Percentiles rank a stretch among this genome's conserved stretches.
Evolutionary conservation across 1,140 invertebrate species (phyloP).

Genomic region (Listronotus bonariensis): DNA sequence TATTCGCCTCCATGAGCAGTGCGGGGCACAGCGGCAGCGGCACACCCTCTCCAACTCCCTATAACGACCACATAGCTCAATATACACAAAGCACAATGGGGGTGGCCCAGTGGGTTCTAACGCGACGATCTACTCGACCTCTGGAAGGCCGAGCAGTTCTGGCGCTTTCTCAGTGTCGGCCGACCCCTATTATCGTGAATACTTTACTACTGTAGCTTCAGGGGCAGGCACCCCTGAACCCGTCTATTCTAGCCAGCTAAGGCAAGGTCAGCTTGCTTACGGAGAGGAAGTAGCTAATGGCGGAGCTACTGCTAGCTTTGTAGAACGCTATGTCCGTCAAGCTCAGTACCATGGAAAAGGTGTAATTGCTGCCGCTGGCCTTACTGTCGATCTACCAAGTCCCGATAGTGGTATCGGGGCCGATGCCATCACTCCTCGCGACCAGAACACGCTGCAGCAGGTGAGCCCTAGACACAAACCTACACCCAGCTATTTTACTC

Average conservation of each 20-base stretch:
- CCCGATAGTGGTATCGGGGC: conserved; percentile 91
- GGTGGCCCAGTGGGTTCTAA: conserved; percentile 40
- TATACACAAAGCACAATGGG: conserved; percentile 60
- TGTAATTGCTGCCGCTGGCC: conserved; percentile 66
- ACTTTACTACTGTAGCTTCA: conserved; percentile 57
- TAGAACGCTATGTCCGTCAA: conserved; percentile 63
- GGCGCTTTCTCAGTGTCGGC: conserved; percentile 54
- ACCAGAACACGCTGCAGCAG: conserved; percentile 86
- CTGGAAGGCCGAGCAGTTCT: conserved; percentile 47
- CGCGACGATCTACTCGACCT: conserved; percentile 42
- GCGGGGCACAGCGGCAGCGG: conserved; percentile 54
- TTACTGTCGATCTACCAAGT: conserved; percentile 89
- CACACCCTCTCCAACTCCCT: conserved; percentile 63
- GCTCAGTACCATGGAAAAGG: conserved; percentile 60
- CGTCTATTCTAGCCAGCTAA: conserved; percentile 59
- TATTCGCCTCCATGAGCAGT: conserved; percentile 56
- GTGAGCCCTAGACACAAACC: conserved; percentile 60
- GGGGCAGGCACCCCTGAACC: conserved; percentile 56
- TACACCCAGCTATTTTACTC: conserved; percentile 21
- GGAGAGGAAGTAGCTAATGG: conserved; percentile 53
- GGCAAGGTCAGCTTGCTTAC: conserved; percentile 60
- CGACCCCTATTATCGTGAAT: conserved; percentile 61
- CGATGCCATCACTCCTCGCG: conserved; percentile 86
- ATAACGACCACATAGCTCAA: conserved; percentile 58
- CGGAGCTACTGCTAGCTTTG: conserved; percentile 57